Evolutionary conservation across 2,888 invertebrate species (phyloP).

Genomic region (Mythimna lalbum): DNA sequence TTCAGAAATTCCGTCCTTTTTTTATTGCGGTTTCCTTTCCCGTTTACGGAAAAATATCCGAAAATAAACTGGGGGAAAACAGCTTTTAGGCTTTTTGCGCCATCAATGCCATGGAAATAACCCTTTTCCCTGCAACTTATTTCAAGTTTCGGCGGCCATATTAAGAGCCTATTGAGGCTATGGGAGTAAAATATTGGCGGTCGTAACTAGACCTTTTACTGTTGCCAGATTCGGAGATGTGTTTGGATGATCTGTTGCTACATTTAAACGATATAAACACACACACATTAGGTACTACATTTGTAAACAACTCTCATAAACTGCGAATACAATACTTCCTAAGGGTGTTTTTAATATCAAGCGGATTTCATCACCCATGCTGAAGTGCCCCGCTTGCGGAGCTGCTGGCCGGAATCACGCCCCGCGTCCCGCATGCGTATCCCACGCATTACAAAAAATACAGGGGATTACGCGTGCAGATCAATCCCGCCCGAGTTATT

Average conservation of each 20-base stretch:
- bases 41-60: slow-evolving; percentile 35
- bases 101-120: slow-evolving; percentile 49
- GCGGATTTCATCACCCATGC: too few species aligned
- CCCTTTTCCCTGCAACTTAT: slow-evolving; percentile 43
- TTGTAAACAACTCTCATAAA: too few species aligned
- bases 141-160: slow-evolving; percentile 28
- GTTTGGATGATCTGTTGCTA: background rate
- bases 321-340: background rate
- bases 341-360: too few species aligned
- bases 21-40: slow-evolving; percentile 48
- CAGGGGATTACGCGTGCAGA: too few species aligned
- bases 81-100: slow-evolving; percentile 37
- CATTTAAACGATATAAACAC: too few species aligned
- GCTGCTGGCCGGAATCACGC: too few species aligned
- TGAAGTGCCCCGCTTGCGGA: too few species aligned
- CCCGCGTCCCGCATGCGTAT: too few species aligned
- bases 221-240: background rate
- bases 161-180: slow-evolving; percentile 19
- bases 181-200: slow-evolving; percentile 8
- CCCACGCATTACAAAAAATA: too few species aligned
- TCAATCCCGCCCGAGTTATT: too few species aligned
- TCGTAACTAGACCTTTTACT: background rate
- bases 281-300: too few species aligned
- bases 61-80: slow-evolving; percentile 43
- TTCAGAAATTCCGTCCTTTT: slow-evolving; percentile 42